Evolutionary conservation across 2,888 invertebrate genomes (phyloP).

Genomic region (Agrochola lota): DNA sequence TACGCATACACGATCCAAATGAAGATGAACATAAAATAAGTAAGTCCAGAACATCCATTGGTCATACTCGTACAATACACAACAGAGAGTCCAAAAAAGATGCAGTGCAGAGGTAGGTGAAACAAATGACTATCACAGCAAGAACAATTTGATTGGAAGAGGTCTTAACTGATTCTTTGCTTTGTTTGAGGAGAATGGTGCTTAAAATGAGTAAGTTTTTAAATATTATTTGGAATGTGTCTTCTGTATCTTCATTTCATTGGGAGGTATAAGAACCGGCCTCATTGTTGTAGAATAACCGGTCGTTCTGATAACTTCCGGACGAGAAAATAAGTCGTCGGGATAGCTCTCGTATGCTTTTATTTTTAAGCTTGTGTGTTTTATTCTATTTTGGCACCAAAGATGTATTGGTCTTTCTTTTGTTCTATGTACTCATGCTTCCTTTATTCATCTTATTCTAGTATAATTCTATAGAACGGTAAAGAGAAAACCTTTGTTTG

Average conservation of each 20-base stretch:
- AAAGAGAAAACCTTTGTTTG: slow-evolving; percentile 4
- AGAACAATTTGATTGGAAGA: not conserved
- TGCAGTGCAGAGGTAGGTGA: no score
- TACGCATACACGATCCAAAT: slow-evolving; percentile 68
- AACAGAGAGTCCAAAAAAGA: not conserved
- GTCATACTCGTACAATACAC: not conserved
- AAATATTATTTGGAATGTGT: not conserved
- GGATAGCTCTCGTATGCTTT: slow-evolving; percentile 80
- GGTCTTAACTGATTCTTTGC: not conserved
- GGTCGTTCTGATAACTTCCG: slow-evolving; percentile 87
- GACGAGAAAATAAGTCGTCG: slow-evolving; percentile 83
- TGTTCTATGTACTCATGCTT: slow-evolving; percentile 30
- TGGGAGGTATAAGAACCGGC: slow-evolving; percentile 67
- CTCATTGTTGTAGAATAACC: slow-evolving; percentile 79
- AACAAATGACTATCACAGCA: not conserved
- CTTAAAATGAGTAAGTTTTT: not conserved
- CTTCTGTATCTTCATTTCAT: slow-evolving; percentile 17
- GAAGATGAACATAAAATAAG: slow-evolving; percentile 34
- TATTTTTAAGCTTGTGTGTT: slow-evolving; percentile 81
- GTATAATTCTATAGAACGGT: not conserved
- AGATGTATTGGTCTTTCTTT: slow-evolving; percentile 80
- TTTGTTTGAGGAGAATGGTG: not conserved
- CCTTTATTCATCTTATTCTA: slow-evolving; percentile 16
- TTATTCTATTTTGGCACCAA: slow-evolving; percentile 78
- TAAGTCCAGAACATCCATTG: slow-evolving; percentile 36